Percentiles rank a stretch among this genome's conserved stretches.
phyloP scores from a whole-genome alignment of 1,140 invertebrate genomes.

The Chionoecetes opilio region DNA sequence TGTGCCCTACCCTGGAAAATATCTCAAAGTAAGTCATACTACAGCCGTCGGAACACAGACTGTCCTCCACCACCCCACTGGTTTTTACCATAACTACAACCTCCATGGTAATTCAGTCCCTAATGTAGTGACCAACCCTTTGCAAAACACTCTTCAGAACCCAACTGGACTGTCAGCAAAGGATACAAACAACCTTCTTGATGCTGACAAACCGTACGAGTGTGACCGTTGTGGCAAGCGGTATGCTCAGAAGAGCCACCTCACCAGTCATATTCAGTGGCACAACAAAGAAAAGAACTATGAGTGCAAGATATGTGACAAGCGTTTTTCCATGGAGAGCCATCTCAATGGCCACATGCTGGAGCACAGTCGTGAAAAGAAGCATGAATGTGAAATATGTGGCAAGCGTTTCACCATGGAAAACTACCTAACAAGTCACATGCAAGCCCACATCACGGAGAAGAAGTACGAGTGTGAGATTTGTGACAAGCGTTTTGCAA shows the following conservation, averaged over 20 bases:
- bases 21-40: conserved; percentile 58
- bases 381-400: conserved; percentile 68
- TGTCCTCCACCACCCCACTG: conserved; percentile 50
- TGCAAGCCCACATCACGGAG: conserved; percentile 70
- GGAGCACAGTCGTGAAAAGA: conserved; percentile 71
- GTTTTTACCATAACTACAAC: conserved; percentile 50
- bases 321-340: conserved; percentile 73
- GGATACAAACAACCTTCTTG: conserved; percentile 1
- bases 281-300: conserved; percentile 69
- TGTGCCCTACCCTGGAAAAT: conserved; percentile 70
- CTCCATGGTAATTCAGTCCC: not conserved
- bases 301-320: conserved; percentile 72
- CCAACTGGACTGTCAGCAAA: not conserved
- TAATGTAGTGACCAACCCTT: not conserved
- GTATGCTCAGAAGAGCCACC: conserved; percentile 70
- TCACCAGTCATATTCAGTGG: conserved; percentile 71
- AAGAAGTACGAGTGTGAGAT: conserved; percentile 72
- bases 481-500: conserved; percentile 79
- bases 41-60: conserved; percentile 53
- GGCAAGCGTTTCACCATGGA: conserved; percentile 72
- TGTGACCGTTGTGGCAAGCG: conserved; percentile 66
- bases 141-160: not conserved
- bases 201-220: conserved; percentile 68
- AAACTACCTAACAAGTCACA: conserved; percentile 67
- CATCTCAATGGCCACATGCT: conserved; percentile 74